These are phyloP conservation scores for Malurus splendens DNA, from an alignment of 2,797 vertebrate species.

Conservation along the genomic window DNA sequence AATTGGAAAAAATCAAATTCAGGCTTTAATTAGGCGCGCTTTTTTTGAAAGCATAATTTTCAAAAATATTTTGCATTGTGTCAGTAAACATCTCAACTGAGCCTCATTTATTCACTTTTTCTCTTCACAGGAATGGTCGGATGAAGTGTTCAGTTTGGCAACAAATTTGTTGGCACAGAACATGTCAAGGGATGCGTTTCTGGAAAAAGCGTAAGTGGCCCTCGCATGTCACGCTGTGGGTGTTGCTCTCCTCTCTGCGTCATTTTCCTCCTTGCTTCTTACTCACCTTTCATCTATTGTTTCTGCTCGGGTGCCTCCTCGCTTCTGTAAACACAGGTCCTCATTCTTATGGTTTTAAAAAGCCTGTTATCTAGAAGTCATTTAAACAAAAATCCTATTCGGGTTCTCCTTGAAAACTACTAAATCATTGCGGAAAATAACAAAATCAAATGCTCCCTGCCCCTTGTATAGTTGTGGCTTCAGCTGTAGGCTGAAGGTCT, in stretches of 20 bases:
- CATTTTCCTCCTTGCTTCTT: conserved; percentile 60
- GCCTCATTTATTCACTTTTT: conserved; percentile 30
- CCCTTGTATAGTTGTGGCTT: not conserved
- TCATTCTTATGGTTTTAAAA: conserved; percentile 14
- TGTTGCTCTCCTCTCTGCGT: conserved; percentile 52
- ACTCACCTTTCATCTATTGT: conserved; percentile 58
- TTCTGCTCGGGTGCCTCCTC: conserved; percentile 46
- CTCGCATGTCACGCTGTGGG: conserved; percentile 5
- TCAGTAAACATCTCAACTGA: conserved; percentile 11
- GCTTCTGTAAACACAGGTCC: conserved; percentile 59
- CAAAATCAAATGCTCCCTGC: not conserved
- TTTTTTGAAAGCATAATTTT: not conserved
- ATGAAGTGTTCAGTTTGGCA: conserved; percentile 91
- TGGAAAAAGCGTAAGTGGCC: conserved; percentile 91
- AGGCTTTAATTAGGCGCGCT: not conserved
- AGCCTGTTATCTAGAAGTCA: not conserved
- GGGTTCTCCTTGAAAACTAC: not conserved
- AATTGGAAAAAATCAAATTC: not conserved
- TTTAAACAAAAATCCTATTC: not conserved
- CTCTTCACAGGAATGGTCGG: conserved; percentile 89
- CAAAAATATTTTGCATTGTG: not conserved
- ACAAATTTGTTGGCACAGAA: conserved; percentile 95
- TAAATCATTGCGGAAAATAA: not conserved
- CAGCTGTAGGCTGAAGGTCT: not conserved
- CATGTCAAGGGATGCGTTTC: conserved; percentile 91